Conservation (phyloP, 37 sponge, comb jelly and placozoan genomes). For the Cladorhizidae sp. region DNA sequence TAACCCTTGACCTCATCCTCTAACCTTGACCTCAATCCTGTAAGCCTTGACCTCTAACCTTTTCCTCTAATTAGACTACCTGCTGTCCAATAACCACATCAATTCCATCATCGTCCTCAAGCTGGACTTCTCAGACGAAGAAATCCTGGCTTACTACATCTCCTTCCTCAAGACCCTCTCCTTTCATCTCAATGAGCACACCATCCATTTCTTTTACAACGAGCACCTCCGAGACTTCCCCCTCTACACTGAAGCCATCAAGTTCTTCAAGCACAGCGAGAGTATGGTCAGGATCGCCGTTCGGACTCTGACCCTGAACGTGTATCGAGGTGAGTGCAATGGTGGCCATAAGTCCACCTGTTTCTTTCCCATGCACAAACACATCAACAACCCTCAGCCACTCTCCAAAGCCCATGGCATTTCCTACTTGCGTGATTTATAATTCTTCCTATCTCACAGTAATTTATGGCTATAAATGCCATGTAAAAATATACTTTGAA, state of each 20-base stretch:
- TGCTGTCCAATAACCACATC: constrained; percentile 98
- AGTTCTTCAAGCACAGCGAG: constrained; percentile 97
- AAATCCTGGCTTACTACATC: constrained; percentile 98
- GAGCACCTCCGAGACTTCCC: constrained; percentile 98
- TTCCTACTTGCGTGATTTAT: no score
- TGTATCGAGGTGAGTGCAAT: constrained; percentile 73
- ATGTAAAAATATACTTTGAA: no score
- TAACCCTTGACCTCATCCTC: no score
- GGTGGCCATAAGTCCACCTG: no score
- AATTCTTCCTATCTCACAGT: no score
- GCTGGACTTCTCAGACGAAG: constrained; percentile 97
- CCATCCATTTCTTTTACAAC: constrained; percentile 99
- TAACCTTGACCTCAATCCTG: no score
- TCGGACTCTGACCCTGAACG: constrained; percentile 95
- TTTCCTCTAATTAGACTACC: constrained; percentile 89
- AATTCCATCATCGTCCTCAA: constrained; percentile 94
- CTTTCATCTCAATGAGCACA: constrained; percentile 93
- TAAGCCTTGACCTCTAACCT: no score
- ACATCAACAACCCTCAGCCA: no score
- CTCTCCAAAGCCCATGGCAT: no score
- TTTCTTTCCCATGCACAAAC: no score
- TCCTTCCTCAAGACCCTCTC: constrained; percentile 99
- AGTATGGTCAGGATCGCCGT: constrained; percentile 99
- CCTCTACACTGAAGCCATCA: constrained; percentile 97
- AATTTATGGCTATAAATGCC: no score